A percentile compares a stretch with the other conserved stretches of the same genome.
These are phyloP conservation scores for Macrobrachium nipponense DNA, from an alignment of 1,140 invertebrate genomes.

Conservation along the genomic window DNA sequence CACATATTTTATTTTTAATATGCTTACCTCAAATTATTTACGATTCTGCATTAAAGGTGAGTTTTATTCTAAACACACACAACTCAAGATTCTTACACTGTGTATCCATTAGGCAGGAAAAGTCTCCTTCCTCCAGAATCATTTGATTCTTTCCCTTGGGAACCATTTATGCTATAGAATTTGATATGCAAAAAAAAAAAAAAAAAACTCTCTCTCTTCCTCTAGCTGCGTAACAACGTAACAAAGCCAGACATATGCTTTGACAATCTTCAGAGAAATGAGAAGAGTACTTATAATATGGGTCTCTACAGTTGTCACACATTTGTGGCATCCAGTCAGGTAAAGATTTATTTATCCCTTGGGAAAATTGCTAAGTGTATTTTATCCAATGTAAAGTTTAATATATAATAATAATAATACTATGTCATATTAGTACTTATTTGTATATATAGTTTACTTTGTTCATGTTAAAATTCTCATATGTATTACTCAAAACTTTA, in stretches of 20 bases:
- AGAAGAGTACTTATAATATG: conserved; percentile 75
- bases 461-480: too few relatives aligned
- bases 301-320: conserved; percentile 83
- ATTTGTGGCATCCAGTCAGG: conserved; percentile 74
- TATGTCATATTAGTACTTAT: too few relatives aligned
- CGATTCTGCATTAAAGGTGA: too few relatives aligned
- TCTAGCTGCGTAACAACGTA: conserved; percentile 70
- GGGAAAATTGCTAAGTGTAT: conserved; percentile 8
- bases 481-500: too few relatives aligned
- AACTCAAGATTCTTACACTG: too few relatives aligned
- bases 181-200: neutral
- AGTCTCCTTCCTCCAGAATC: neutral
- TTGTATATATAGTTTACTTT: too few relatives aligned
- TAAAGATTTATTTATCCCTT: conserved; percentile 63
- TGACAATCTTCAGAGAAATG: conserved; percentile 82
- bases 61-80: too few relatives aligned
- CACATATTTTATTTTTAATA: too few relatives aligned
- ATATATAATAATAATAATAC: too few relatives aligned
- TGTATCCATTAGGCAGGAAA: too few relatives aligned
- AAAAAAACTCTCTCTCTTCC: conserved; percentile 23
- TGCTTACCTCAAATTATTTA: too few relatives aligned
- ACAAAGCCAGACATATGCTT: conserved; percentile 77
- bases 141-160: neutral
- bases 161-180: neutral
- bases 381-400: neutral